Base-by-base conservation (phyloP, 2,888 invertebrate genomes). In the Drosophila barbarae region DNA sequence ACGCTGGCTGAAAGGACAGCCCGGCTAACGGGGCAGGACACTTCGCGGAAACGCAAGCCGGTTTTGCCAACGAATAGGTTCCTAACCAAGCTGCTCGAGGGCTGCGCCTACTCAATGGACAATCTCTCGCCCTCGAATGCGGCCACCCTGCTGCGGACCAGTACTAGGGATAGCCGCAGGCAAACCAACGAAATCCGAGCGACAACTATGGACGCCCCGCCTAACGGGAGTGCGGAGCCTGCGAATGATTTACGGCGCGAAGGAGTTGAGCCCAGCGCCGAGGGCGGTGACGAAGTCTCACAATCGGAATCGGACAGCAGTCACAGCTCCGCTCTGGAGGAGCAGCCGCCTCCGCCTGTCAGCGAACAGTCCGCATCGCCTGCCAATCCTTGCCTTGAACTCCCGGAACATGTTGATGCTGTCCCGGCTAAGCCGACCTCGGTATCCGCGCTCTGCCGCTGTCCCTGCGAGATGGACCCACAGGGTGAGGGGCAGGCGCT, bases 41-140 rank as follows among this genome's bases (percentile, higher is more conserved):
- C 52, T 10, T n/a, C 67, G 23, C 67, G 53, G 35, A 60, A 85
- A 8, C 87, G 87, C 2, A 77, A 71, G 53, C 54, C 72, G n/a
- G 30, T 67, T 38, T 36, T 72, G 46, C 89, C 90, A 53, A 88
- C 89, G 51, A 90, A 90, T 77, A 91, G 90, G 86, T 90, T 91
- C 77, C 83, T 91, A 35, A 89, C 90, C 54, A 90, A 90, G 78
- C 84, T 91, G 50, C 87, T 90, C 36, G 75, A 71, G 56, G 89
- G 90, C 18, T 91, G 90, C 82, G 87, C 91, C n/a, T 88, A 88
- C 34, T 91, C 91, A 6, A 89, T 90, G 70, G 91, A 91, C 69
- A 91, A 91, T 85, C 87, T 91, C 38, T 71, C 73, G 3, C 39
- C 47, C 44, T 49, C 69, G 32, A 72, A 75, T 59, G 64, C 71